phyloP scores from a whole-genome alignment of 1,140 invertebrate species.

The Amyelois transitella region DNA sequence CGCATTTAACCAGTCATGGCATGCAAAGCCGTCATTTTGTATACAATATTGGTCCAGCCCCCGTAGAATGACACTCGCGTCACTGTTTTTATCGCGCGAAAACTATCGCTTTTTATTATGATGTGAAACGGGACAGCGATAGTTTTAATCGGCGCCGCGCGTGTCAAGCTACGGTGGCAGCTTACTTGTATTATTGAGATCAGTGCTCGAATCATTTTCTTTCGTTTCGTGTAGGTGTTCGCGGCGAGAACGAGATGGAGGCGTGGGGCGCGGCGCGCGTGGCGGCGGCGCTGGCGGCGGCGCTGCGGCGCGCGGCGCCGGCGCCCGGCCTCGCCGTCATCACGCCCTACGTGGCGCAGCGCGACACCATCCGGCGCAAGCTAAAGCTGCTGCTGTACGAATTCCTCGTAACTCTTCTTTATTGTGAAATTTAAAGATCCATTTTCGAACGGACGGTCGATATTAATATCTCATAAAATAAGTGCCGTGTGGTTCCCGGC shows the following conservation, averaged over 20 bases:
- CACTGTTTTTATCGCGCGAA: not conserved
- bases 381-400: constrained; percentile 26
- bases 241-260: constrained; percentile 50
- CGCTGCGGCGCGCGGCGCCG: constrained; percentile 12
- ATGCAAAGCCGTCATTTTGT: no score
- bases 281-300: constrained; percentile 25
- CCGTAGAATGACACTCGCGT: not conserved
- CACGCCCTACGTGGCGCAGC: constrained; percentile 85
- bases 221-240: constrained; percentile 19
- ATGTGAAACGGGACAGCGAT: not conserved
- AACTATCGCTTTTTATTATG: not conserved
- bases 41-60: no score
- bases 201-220: not conserved
- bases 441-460: no score
- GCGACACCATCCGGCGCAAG: constrained; percentile 47
- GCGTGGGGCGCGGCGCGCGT: constrained; percentile 52
- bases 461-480: no score
- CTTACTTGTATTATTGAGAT: not conserved
- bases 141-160: not conserved
- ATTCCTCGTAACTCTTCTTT: constrained; percentile 2
- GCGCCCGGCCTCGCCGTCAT: constrained; percentile 44
- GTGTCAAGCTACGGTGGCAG: not conserved
- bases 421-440: no score
- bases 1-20: no score
- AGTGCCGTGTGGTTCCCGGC: no score